These are phyloP conservation scores for Epinephelus malabaricus DNA, from an alignment of 2,797 vertebrate species.

Conservation along the genomic window DNA sequence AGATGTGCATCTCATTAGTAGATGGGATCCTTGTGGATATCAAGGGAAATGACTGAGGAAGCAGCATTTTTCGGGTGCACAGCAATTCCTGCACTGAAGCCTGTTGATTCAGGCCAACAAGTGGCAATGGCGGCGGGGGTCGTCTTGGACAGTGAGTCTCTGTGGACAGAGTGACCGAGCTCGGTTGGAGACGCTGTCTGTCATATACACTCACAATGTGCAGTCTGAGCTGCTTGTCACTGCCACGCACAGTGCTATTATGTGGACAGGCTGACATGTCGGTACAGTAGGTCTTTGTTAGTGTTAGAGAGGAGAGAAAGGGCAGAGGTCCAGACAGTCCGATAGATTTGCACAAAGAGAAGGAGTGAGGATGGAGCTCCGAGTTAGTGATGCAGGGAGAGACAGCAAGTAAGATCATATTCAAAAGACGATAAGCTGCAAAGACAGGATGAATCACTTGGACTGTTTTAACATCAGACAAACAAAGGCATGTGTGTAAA, in stretches of 20 bases:
- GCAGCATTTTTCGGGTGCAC: neutral
- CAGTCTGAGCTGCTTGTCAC: conserved; percentile 67
- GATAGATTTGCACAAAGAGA: conserved; percentile 21
- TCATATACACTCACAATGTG: conserved; percentile 62
- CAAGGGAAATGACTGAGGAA: conserved; percentile 12
- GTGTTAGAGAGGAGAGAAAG: conserved; percentile 28
- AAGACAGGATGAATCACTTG: conserved; percentile 1
- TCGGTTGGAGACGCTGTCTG: conserved; percentile 46
- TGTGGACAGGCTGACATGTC: conserved; percentile 64
- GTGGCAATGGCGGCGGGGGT: conserved; percentile 17
- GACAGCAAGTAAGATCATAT: conserved; percentile 13
- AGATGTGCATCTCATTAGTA: conserved; percentile 31
- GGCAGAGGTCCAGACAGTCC: conserved; percentile 12
- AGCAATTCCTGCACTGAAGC: conserved; percentile 4
- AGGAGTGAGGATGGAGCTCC: conserved; percentile 31
- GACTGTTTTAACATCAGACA: conserved; percentile 5
- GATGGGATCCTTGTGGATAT: conserved; percentile 15
- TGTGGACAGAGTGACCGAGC: conserved; percentile 43
- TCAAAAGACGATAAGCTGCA: conserved; percentile 15
- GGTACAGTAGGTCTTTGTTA: conserved; percentile 73
- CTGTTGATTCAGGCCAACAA: conserved; percentile 5
- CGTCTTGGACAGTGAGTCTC: conserved; percentile 46
- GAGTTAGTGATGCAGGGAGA: conserved; percentile 1
- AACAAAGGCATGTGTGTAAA: conserved; percentile 6
- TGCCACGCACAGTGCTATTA: conserved; percentile 64